phyloP scores from a whole-genome alignment of 2,797 vertebrate species.

The Danionella dracula region DNA sequence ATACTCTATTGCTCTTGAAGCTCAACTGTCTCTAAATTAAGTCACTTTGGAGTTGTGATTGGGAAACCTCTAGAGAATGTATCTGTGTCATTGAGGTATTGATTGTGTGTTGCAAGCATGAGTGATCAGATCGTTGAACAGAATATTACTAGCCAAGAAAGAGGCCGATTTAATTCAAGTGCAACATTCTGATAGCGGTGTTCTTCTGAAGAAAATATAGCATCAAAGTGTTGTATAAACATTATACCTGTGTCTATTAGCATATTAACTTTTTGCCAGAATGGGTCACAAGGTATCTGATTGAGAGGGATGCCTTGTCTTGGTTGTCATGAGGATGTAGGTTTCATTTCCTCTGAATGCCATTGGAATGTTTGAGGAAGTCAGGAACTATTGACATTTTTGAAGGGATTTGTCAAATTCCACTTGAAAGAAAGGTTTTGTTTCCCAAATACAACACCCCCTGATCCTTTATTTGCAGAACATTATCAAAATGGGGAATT shows the following conservation, averaged over 20 bases:
- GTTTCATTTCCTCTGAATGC: background rate
- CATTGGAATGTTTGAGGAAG: background rate
- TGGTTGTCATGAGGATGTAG: conserved; percentile 13
- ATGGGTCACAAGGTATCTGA: background rate
- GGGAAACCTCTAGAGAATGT: conserved; percentile 54
- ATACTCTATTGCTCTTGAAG: background rate
- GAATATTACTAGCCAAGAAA: background rate
- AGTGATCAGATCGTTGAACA: background rate
- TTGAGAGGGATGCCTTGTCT: background rate
- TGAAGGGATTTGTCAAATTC: background rate
- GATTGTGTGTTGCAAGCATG: conserved; percentile 26
- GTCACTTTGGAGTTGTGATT: conserved; percentile 40
- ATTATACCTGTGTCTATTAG: conserved; percentile 2
- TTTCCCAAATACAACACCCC: too few species aligned
- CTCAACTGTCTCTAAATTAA: background rate
- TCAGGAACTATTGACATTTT: background rate
- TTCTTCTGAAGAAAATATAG: background rate
- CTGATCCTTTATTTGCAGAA: background rate
- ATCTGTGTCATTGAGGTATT: conserved; percentile 46
- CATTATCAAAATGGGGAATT: conserved; percentile 39
- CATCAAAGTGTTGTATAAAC: background rate
- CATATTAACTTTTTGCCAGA: background rate
- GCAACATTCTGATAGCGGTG: background rate
- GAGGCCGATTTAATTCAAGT: too few species aligned
- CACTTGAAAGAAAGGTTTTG: too few species aligned